Evolutionary conservation across 2,797 vertebrate genomes (phyloP), one percentile per base, ranked within the genome.

Genomic region (Silurus lanzhouensis): DNA sequence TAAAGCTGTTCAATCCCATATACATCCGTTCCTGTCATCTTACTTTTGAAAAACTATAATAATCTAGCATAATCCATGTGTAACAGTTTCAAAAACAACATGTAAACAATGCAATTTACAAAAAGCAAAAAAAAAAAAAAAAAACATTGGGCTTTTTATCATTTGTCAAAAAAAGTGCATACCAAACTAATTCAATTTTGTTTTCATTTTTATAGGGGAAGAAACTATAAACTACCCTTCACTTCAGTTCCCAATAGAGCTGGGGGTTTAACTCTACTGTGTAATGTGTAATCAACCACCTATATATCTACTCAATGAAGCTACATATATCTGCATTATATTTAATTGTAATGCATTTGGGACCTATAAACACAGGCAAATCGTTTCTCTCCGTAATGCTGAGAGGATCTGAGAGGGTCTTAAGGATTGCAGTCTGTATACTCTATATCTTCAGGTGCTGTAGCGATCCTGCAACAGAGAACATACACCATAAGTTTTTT

Each of bases 401-500:
- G 79, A 84, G 72, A 82, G 48, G 66, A 48, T 55, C 38, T 38
- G 38, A 38, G 38, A 38, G 38, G 38, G 70, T 27, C 5, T 27
- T 60, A 67, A 67, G 70, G 6, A 27, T 20, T 48, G 19, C 44
- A 38, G 25, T 27, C 52, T 44, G 15, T 72, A 68, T 75, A 19
- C 0, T 63, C 25, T 2, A n/a, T 1, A 10, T 66, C 58, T 88
- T 95, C 93, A 95, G 71, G 95, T 90, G 82, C 87, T 91, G 87
- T 96, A 96, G 89, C 94, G 95, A 88, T 96, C 95, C 95, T 96
- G 88, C 17, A 48, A 38, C 64, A 64, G 22, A 64, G n/a, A 31
- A 86, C 55, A 84, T 31, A 64, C 22, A 80, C 0, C 52, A 31
- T 25, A 76, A 1, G 19, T 17, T 22, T 61, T 44, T 20, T 61